Evolutionary conservation across 2,797 vertebrate genomes (phyloP).

Genomic region (Fistularia commersonii): DNA sequence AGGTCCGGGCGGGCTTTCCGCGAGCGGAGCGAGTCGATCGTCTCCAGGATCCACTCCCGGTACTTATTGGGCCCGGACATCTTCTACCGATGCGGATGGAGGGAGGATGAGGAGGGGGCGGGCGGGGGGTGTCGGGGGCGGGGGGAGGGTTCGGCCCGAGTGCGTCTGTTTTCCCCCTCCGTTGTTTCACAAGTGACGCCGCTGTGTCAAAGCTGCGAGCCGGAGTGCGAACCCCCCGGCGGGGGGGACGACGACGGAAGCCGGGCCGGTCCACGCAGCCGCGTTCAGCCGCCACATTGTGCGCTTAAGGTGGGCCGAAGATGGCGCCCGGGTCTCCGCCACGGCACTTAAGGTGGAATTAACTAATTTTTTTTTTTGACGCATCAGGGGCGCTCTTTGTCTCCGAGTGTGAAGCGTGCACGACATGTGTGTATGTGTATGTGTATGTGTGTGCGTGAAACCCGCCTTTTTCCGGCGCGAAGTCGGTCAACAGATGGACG

Average conservation of each 20-base stretch:
- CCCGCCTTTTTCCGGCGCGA: too few species aligned
- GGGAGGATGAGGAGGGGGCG: too few species aligned
- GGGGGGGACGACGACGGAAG: constrained; percentile 81
- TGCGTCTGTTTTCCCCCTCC: constrained; percentile 56
- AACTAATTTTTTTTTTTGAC: constrained; percentile 7
- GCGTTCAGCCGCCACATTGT: constrained; percentile 76
- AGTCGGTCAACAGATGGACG: constrained; percentile 44
- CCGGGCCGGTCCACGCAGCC: constrained; percentile 74
- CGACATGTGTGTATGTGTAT: constrained; percentile 2
- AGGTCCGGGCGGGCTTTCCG: constrained; percentile 90
- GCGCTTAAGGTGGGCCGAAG: constrained; percentile 78
- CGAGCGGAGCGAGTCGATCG: constrained; percentile 89
- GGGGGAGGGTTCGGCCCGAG: constrained; percentile 59
- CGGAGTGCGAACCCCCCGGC: constrained; percentile 72
- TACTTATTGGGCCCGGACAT: constrained; percentile 79
- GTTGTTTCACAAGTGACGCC: constrained; percentile 70
- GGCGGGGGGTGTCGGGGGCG: too few species aligned
- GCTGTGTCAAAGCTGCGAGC: constrained; percentile 66
- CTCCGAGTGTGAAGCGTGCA: too few species aligned
- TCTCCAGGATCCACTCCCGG: constrained; percentile 88
- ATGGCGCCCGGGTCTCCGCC: constrained; percentile 49
- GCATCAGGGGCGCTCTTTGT: constrained; percentile 49
- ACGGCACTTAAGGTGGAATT: constrained; percentile 65
- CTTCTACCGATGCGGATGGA: constrained; percentile 47
- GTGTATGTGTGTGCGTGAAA: background rate